phyloP scores from a whole-genome alignment of 2,797 vertebrate genomes.

The Tangara arthus region DNA sequence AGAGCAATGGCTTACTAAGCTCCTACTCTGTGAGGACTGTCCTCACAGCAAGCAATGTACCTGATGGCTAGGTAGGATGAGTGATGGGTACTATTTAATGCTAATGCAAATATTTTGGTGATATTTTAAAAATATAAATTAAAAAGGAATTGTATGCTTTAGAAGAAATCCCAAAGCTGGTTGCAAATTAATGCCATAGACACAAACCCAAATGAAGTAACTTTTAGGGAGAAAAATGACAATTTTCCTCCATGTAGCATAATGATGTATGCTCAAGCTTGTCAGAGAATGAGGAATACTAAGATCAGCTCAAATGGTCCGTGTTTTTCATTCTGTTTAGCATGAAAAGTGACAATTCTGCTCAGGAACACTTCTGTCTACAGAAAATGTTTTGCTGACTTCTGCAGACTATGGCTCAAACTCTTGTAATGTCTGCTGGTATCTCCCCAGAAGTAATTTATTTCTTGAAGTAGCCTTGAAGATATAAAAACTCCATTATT shows the following conservation, averaged over 20 bases:
- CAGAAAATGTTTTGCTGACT: neutral
- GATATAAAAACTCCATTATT: neutral
- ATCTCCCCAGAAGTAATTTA: neutral
- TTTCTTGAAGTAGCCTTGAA: neutral
- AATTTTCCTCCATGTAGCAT: neutral
- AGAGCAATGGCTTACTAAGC: neutral
- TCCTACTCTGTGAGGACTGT: neutral
- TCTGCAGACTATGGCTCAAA: neutral
- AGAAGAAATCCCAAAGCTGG: neutral
- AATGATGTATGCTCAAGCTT: neutral
- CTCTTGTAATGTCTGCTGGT: neutral
- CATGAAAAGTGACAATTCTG: neutral
- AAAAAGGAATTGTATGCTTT: neutral
- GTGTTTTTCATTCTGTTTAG: neutral
- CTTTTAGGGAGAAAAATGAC: neutral
- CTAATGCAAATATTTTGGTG: neutral
- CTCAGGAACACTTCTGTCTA: neutral
- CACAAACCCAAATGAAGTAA: neutral
- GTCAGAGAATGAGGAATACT: neutral
- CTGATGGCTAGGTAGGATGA: neutral
- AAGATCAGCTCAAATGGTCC: neutral
- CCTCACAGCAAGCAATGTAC: neutral
- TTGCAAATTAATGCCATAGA: neutral
- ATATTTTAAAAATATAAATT: neutral
- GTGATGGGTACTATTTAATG: neutral